Percentiles rank a stretch among this genome's conserved stretches.
Conservation (phyloP, 1,140 invertebrate species). For the Cherax destructor region DNA sequence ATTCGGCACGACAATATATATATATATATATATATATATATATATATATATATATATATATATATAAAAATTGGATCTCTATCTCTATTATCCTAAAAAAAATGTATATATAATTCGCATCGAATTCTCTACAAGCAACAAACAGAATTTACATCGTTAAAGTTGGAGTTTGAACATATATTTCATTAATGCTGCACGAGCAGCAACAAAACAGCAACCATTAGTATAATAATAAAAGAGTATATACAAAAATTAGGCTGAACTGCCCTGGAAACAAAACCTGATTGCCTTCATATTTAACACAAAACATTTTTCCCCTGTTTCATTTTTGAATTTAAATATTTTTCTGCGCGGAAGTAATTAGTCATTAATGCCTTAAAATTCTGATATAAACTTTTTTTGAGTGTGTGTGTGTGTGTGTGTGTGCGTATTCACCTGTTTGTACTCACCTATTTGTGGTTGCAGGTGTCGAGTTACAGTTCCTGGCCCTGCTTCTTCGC, state of each 20-base stretch:
- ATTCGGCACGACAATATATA: no score
- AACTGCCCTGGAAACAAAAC: neutral
- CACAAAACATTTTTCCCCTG: neutral
- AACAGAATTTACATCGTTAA: neutral
- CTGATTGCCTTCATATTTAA: neutral
- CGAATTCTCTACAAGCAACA: neutral
- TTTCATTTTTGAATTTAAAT: neutral
- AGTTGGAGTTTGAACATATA: neutral
- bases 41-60: no score
- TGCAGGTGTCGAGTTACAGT: no score
- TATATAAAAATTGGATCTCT: no score
- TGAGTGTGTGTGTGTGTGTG: neutral
- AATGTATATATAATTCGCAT: neutral
- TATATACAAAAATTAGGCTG: neutral
- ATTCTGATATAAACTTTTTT: neutral
- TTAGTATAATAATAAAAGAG: neutral
- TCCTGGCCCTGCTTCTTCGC: no score
- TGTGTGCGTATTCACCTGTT: neutral
- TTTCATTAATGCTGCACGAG: neutral
- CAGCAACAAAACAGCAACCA: neutral
- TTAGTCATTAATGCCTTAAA: neutral
- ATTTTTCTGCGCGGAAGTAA: neutral
- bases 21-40: no score
- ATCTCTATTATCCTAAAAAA: no score
- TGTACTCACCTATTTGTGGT: no score